These are phyloP conservation scores for Neelides folsomi DNA, from an alignment of 2,888 invertebrate genomes.

Conservation along the genomic window DNA sequence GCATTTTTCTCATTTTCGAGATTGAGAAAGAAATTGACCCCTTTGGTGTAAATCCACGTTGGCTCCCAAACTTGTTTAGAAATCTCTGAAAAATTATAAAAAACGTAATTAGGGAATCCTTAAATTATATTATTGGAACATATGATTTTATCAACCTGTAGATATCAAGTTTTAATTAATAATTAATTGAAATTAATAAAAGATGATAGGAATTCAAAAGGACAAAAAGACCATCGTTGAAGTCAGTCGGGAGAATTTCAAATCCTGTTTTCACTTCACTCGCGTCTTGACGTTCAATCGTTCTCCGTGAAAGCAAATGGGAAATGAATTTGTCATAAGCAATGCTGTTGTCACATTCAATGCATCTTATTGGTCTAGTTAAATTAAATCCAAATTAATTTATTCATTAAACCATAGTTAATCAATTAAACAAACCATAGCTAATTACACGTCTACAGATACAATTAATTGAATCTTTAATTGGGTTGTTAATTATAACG, in stretches of 20 bases:
- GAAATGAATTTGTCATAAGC: slow-evolving; percentile 15
- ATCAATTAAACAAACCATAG: too few relatives aligned
- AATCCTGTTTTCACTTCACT: slow-evolving; percentile 22
- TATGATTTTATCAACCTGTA: too few relatives aligned
- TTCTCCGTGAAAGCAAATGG: slow-evolving; percentile 16
- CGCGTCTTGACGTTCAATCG: slow-evolving; percentile 16
- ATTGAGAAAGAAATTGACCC: slow-evolving; percentile 20
- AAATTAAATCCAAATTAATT: not conserved
- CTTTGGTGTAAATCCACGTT: slow-evolving; percentile 20
- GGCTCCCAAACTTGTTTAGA: slow-evolving; percentile 18
- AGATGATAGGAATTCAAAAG: too few relatives aligned
- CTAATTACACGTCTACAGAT: too few relatives aligned
- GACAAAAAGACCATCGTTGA: slow-evolving; percentile 2
- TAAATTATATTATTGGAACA: too few relatives aligned
- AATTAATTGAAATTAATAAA: too few relatives aligned
- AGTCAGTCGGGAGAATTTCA: slow-evolving; percentile 21
- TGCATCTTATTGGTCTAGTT: slow-evolving; percentile 16
- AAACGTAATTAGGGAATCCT: not conserved
- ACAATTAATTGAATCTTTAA: too few relatives aligned
- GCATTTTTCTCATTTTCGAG: slow-evolving; percentile 10
- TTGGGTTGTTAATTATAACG: too few relatives aligned
- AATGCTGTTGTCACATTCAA: slow-evolving; percentile 19
- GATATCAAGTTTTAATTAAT: too few relatives aligned
- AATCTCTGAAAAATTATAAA: not conserved
- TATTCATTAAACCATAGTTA: too few relatives aligned